These are phyloP conservation scores for Pholis gunnellus DNA, from an alignment of 2,113 vertebrate species.

Conservation along the genomic window DNA sequence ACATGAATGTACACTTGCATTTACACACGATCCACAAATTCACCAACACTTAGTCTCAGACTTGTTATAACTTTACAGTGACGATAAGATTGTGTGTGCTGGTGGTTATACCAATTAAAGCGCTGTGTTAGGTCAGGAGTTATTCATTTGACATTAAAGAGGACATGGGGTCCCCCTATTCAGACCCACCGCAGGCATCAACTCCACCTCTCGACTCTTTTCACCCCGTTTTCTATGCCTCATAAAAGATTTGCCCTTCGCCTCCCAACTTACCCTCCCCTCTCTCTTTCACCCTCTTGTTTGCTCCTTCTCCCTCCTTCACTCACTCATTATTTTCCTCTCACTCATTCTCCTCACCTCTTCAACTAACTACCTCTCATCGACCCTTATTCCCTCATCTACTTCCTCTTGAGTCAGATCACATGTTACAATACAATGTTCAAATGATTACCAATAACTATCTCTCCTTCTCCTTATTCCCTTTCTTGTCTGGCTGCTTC, in stretches of 20 bases:
- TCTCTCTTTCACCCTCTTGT: conserved; percentile 57
- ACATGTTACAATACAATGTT: conserved; percentile 4
- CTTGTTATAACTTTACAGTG: background rate
- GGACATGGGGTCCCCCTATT: conserved; percentile 73
- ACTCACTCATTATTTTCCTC: conserved; percentile 24
- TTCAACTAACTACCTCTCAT: conserved; percentile 36
- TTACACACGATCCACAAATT: background rate
- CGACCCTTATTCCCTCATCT: background rate
- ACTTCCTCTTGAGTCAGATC: background rate
- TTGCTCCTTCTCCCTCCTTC: conserved; percentile 56
- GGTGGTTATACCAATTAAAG: conserved; percentile 79
- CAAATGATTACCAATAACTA: conserved; percentile 23
- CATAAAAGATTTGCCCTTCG: conserved; percentile 69
- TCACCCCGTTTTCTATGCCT: conserved; percentile 62
- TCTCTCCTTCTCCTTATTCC: background rate
- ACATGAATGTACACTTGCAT: background rate
- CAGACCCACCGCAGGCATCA: conserved; percentile 65
- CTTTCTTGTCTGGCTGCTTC: background rate
- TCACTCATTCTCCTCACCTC: conserved; percentile 37
- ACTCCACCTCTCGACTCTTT: conserved; percentile 51
- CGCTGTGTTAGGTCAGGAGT: conserved; percentile 79
- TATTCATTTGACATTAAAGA: conserved; percentile 75
- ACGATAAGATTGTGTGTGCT: background rate
- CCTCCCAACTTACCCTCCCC: conserved; percentile 30
- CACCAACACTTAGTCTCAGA: background rate